Evolutionary conservation across 2,113 vertebrate species (phyloP).

Genomic region (Puffinus mauretanicus): DNA sequence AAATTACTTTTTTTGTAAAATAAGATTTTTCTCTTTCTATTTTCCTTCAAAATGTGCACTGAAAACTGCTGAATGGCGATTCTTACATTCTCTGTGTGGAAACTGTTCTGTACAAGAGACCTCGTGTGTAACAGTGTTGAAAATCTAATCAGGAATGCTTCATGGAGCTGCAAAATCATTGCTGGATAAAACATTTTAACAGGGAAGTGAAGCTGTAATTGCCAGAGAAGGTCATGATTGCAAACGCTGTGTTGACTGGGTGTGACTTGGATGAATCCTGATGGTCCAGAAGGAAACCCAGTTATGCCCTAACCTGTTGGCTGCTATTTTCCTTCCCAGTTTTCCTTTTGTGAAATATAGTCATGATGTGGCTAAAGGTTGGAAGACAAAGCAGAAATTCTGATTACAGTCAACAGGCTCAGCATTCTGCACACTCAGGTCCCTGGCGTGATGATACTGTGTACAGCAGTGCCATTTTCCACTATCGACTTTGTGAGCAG

Average conservation of each 20-base stretch:
- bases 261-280: not conserved
- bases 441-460: not conserved
- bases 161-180: constrained; percentile 21
- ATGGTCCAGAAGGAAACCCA: not conserved
- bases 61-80: not conserved
- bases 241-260: not conserved
- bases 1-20: not conserved
- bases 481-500: not conserved
- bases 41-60: not conserved
- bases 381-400: constrained; percentile 11
- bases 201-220: constrained; percentile 38
- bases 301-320: not conserved
- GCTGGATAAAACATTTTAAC: constrained; percentile 55
- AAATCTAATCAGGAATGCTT: constrained; percentile 65
- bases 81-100: not conserved
- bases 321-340: not conserved
- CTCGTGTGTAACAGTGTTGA: constrained; percentile 45
- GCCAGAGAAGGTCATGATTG: constrained; percentile 35
- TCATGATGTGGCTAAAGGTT: not conserved
- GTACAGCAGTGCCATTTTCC: not conserved
- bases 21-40: not conserved
- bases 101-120: not conserved
- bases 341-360: not conserved
- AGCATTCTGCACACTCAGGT: constrained; percentile 6
- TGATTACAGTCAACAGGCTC: not conserved